Percentiles rank a stretch among this genome's conserved stretches.
Evolutionary conservation across 2,888 invertebrate species (phyloP).

Genomic region (Macrostomum cliftonense): DNA sequence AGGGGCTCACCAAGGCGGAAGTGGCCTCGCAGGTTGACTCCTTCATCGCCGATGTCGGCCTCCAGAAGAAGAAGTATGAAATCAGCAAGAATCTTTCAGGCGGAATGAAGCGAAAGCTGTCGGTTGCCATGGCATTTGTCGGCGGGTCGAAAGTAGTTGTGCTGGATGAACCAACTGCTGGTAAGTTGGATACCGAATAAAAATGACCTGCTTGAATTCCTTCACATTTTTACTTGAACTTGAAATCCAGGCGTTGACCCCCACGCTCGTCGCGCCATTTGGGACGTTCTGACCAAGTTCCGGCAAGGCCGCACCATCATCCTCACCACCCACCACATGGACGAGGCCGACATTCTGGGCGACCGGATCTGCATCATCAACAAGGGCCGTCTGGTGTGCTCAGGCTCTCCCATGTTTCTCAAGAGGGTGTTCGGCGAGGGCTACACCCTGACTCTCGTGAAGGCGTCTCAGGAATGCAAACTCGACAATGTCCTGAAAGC

Average conservation of each 20-base stretch:
- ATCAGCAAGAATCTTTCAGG: slow-evolving; percentile 42
- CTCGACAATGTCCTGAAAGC: no score
- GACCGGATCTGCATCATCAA: slow-evolving; percentile 42
- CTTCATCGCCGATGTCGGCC: slow-evolving; percentile 52
- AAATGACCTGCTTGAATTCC: no score
- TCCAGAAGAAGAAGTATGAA: slow-evolving; percentile 44
- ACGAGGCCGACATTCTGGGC: slow-evolving; percentile 42
- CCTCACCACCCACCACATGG: slow-evolving; percentile 43
- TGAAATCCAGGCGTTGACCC: slow-evolving; percentile 49
- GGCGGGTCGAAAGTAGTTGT: slow-evolving; percentile 51
- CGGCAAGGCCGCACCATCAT: slow-evolving; percentile 42
- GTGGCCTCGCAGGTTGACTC: slow-evolving; percentile 38
- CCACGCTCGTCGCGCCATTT: slow-evolving; percentile 55
- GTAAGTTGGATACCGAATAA: slow-evolving; percentile 10
- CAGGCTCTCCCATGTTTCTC: slow-evolving; percentile 39
- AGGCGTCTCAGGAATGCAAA: no score
- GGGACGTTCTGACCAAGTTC: slow-evolving; percentile 53
- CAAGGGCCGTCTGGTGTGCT: slow-evolving; percentile 36
- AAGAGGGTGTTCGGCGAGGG: slow-evolving; percentile 26
- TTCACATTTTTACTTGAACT: no score
- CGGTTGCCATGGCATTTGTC: slow-evolving; percentile 69
- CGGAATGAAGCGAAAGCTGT: slow-evolving; percentile 68
- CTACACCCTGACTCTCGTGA: background rate
- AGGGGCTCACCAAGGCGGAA: slow-evolving; percentile 28
- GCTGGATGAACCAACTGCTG: slow-evolving; percentile 67